phyloP scores from a whole-genome alignment of 2,113 vertebrate species.

The Uria lomvia region DNA sequence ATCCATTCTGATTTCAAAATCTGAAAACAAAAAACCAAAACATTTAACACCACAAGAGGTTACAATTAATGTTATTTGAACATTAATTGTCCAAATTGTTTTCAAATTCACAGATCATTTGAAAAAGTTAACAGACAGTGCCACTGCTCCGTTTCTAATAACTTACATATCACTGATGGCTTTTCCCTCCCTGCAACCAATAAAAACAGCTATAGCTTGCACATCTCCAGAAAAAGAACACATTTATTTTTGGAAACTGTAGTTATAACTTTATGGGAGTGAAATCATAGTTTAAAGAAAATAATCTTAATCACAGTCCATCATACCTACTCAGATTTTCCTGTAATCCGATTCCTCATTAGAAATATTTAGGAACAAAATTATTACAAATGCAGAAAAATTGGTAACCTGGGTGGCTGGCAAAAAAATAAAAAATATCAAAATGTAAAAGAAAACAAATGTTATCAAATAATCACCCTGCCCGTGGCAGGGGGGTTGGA shows the following conservation, averaged over 20 bases:
- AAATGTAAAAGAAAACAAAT: not conserved
- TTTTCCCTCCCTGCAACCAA: not conserved
- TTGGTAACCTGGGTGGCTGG: not conserved
- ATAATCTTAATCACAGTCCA: not conserved
- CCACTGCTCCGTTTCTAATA: not conserved
- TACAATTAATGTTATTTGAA: not conserved
- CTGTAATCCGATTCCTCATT: not conserved
- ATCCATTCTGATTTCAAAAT: conserved; percentile 79
- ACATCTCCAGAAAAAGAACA: not conserved
- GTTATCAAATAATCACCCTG: not conserved
- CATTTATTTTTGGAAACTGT: not conserved
- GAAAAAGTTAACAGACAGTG: not conserved
- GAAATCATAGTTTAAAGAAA: not conserved
- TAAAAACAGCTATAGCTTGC: not conserved
- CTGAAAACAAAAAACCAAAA: conserved; percentile 61
- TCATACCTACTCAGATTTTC: not conserved
- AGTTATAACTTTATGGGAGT: not conserved
- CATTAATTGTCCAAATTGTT: not conserved
- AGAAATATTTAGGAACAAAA: not conserved
- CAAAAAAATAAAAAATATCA: not conserved
- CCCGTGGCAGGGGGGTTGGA: too few species aligned
- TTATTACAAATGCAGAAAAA: not conserved
- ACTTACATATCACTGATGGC: not conserved
- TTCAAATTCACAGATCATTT: not conserved
- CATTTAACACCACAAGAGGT: conserved; percentile 1